A percentile compares a stretch with the other conserved stretches of the same genome.
Conservation (phyloP, 2,113 vertebrate genomes). For the Coptodon rendalli region DNA sequence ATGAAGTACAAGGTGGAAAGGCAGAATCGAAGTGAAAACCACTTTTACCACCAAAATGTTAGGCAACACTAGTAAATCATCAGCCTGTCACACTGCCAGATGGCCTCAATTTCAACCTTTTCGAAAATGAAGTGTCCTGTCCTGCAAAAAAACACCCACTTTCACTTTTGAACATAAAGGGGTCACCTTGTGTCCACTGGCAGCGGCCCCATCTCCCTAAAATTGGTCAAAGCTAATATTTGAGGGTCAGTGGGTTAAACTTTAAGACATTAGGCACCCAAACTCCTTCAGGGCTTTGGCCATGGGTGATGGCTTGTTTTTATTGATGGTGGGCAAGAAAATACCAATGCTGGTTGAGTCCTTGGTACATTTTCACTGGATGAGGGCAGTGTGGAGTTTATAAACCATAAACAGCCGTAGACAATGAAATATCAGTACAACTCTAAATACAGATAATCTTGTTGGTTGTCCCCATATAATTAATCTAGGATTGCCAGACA, state of each 20-base stretch:
- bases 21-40: not conserved
- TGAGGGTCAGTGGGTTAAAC: constrained; percentile 62
- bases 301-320: constrained; percentile 20
- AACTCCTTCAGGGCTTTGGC: constrained; percentile 45
- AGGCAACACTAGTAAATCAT: not conserved
- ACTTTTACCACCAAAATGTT: constrained; percentile 24
- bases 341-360: not conserved
- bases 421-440: not conserved
- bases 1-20: constrained; percentile 23
- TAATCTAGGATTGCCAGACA: not conserved
- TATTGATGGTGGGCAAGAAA: constrained; percentile 19
- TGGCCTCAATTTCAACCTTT: not conserved
- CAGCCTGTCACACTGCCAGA: not conserved
- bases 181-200: not conserved
- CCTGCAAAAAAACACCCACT: not conserved
- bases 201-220: not conserved
- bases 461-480: not conserved
- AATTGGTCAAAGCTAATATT: constrained; percentile 52
- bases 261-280: constrained; percentile 26
- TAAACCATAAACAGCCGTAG: not conserved
- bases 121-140: not conserved
- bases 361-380: not conserved
- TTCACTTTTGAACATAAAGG: not conserved
- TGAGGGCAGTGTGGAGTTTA: not conserved
- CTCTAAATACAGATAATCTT: not conserved